Evolutionary conservation across 2,888 invertebrate species (phyloP).

Genomic region (Microplitis deprimator): DNA sequence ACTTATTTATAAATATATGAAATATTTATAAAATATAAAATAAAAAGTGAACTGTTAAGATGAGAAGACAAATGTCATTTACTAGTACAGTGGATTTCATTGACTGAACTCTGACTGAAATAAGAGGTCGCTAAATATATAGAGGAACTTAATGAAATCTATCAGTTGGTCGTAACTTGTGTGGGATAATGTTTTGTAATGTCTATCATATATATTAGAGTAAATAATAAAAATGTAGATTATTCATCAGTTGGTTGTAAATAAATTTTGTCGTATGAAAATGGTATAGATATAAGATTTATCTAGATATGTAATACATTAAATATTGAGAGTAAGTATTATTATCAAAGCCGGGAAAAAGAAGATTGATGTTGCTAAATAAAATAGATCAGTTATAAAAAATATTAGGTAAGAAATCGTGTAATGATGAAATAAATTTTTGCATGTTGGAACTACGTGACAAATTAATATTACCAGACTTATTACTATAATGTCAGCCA

Average conservation of each 20-base stretch:
- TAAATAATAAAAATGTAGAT: background rate
- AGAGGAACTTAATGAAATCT: background rate
- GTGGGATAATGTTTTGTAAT: background rate
- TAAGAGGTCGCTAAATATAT: background rate
- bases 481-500: constrained; percentile 12
- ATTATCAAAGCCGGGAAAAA: constrained; percentile 1
- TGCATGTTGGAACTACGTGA: background rate
- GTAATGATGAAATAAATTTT: background rate
- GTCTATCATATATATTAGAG: background rate
- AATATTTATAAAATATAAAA: too few relatives aligned
- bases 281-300: background rate
- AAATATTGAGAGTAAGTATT: background rate
- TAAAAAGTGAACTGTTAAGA: too few relatives aligned
- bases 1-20: too few relatives aligned
- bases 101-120: background rate
- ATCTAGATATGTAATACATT: background rate
- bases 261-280: background rate
- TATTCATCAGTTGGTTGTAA: background rate
- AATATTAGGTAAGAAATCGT: constrained; percentile 13
- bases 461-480: constrained; percentile 13
- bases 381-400: constrained; percentile 30
- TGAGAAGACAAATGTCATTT: too few relatives aligned
- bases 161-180: background rate
- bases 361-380: constrained; percentile 1
- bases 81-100: too few relatives aligned